Evolutionary conservation across 2,113 vertebrate genomes (phyloP), one percentile per base, ranked within the genome.

Genomic region (Gnathonemus echidnorhynchus): DNA sequence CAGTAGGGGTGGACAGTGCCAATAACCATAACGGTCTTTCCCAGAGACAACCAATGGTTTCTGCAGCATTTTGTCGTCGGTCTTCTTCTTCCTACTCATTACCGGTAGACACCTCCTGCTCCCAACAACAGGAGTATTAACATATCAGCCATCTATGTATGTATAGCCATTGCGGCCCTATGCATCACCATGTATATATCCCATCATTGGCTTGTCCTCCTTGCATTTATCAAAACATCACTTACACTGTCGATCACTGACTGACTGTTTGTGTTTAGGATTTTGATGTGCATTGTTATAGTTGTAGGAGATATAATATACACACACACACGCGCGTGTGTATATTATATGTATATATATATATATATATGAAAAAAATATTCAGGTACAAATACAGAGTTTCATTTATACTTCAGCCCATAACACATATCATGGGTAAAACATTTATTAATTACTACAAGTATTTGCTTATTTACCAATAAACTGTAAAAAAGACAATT

Each of bases 61-160:
- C 96, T 97, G 89, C 97, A 96, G 27, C 97, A 96, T 46, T 66
- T 98, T 88, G 97, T 97, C 88, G 96, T 97, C 15, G 96, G 93
- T 91, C 95, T 98, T 92, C 92, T 96, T 42, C 96, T 98, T 88
- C 98, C 97, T 0, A 94, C 93, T 90, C 89, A 91, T 45, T 98
- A 97, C 95, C 97, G 98, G 93, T 95, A 91, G 39, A 92, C 90
- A 74, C 97, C 97, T 0, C 97, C 97, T 0, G 80, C 90, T 56
- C 98, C 97, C 88, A 96, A 91, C 0, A 97, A 98, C 85, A 93
- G 93, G 24, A 94, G 95, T 88, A 77, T 98, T 74, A 95, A 90
- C 89, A 96, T 98, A 98, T 52, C 95, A 96, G 97, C 97, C 0
- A 95, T 98, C 93, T 98, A 98, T 17, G 95, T 97, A 90, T 96